Percentiles rank a stretch among this genome's conserved stretches.
phyloP scores from a whole-genome alignment of 1,140 invertebrate species.

The Ceratina japonica region DNA sequence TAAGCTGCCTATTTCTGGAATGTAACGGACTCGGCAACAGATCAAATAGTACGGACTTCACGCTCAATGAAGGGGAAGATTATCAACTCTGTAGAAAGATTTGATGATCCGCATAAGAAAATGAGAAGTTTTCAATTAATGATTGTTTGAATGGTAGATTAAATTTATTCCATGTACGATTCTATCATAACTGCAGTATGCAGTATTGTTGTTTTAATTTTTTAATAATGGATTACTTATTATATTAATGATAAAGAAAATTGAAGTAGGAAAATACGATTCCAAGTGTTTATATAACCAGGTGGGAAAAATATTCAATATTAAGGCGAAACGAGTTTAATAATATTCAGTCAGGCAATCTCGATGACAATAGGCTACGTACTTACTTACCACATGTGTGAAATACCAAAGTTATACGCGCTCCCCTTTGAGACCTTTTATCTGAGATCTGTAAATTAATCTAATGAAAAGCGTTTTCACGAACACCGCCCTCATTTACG shows the following conservation, averaged over 20 bases:
- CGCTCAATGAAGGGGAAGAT: too few relatives aligned
- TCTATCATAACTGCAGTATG: too few relatives aligned
- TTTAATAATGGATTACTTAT: too few relatives aligned
- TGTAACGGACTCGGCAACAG: slow-evolving; percentile 53
- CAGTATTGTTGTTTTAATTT: too few relatives aligned
- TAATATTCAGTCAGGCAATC: not conserved
- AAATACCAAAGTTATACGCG: not conserved
- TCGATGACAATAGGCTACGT: slow-evolving; percentile 8
- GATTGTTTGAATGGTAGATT: too few relatives aligned
- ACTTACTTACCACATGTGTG: slow-evolving; percentile 11
- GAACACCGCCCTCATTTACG: not conserved
- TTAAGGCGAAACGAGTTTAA: not conserved
- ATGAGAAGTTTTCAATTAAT: too few relatives aligned
- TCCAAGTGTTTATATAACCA: too few relatives aligned
- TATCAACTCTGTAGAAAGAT: not conserved
- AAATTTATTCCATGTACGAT: too few relatives aligned
- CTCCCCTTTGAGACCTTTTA: slow-evolving; percentile 30
- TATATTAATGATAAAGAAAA: too few relatives aligned
- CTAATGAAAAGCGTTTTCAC: not conserved
- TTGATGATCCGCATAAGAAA: too few relatives aligned
- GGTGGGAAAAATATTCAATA: too few relatives aligned
- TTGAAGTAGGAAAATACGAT: too few relatives aligned
- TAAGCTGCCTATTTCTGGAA: slow-evolving; percentile 46
- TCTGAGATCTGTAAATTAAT: slow-evolving; percentile 44
- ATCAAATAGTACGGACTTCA: not conserved